phyloP scores from a whole-genome alignment of 1,140 invertebrate genomes.

The Teleogryllus occipitalis region DNA sequence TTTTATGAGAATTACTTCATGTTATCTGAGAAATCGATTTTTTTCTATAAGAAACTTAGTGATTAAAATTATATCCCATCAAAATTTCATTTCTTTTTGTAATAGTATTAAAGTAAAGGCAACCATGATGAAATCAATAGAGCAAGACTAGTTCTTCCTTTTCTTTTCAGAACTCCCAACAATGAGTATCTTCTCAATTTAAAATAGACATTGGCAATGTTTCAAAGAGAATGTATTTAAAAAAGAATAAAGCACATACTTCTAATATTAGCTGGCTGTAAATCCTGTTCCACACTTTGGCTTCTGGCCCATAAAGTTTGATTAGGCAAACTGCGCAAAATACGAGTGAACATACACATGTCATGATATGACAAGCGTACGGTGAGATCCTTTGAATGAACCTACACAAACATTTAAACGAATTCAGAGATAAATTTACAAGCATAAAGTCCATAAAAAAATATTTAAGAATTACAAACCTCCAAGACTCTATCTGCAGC shows the following conservation, averaged over 20 bases:
- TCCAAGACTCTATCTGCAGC: conserved; percentile 20
- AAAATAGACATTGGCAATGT: too few species aligned
- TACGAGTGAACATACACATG: conserved; percentile 81
- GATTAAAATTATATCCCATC: too few species aligned
- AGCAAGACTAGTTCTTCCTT: not conserved
- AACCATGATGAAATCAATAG: too few species aligned
- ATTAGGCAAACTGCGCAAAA: conserved; percentile 76
- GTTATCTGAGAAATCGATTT: too few species aligned
- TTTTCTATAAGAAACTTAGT: too few species aligned
- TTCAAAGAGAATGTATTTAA: too few species aligned
- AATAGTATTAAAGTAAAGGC: too few species aligned
- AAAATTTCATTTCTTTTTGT: too few species aligned
- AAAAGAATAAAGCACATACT: conserved; percentile 27
- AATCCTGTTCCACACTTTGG: conserved; percentile 30
- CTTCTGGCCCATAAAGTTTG: conserved; percentile 55
- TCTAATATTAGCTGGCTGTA: conserved; percentile 34
- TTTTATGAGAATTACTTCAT: too few species aligned
- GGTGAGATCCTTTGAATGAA: conserved; percentile 49
- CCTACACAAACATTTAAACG: conserved; percentile 6
- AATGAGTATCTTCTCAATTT: too few species aligned
- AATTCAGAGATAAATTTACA: too few species aligned
- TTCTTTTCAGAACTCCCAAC: too few species aligned
- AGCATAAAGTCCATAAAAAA: conserved; percentile 1
- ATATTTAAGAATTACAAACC: conserved; percentile 21
- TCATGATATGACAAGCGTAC: conserved; percentile 89